A percentile compares a stretch with the other conserved stretches of the same genome.
phyloP scores from a whole-genome alignment of 2,797 vertebrate species.

The Sandelia bainsii region DNA sequence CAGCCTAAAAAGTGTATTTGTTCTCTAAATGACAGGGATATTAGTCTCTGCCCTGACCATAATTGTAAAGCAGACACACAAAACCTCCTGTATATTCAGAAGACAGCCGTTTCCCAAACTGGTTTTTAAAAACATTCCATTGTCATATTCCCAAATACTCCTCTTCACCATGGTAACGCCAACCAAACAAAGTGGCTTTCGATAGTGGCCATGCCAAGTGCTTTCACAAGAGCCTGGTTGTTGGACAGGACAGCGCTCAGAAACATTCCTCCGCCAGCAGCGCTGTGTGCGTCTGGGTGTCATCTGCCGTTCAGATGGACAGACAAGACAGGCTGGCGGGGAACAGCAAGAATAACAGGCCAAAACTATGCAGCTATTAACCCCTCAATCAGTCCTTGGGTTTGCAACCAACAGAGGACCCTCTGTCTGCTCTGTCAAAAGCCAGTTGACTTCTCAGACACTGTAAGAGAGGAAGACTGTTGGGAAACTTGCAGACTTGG shows the following conservation, averaged over 20 bases:
- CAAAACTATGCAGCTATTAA: slow-evolving; percentile 72
- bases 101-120: slow-evolving; percentile 6
- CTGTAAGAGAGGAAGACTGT: slow-evolving; percentile 15
- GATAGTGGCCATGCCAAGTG: slow-evolving; percentile 44
- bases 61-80: slow-evolving; percentile 12
- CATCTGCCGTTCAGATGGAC: slow-evolving; percentile 65
- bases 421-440: slow-evolving; percentile 56
- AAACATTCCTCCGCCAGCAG: slow-evolving; percentile 56
- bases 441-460: slow-evolving; percentile 22
- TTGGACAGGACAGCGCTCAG: slow-evolving; percentile 29
- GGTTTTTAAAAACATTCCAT: slow-evolving; percentile 54
- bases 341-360: slow-evolving; percentile 48
- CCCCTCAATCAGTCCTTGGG: slow-evolving; percentile 54
- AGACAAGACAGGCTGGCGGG: slow-evolving; percentile 54
- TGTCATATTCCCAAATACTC: slow-evolving; percentile 46
- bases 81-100: slow-evolving; percentile 35
- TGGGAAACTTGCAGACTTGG: slow-evolving; percentile 39
- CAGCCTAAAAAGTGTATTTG: not conserved
- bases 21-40: slow-evolving; percentile 1
- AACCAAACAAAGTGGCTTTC: slow-evolving; percentile 69
- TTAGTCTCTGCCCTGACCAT: not conserved
- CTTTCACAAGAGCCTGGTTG: slow-evolving; percentile 50
- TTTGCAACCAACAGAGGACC: slow-evolving; percentile 61
- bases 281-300: slow-evolving; percentile 59
- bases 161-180: slow-evolving; percentile 56